Base-by-base conservation (phyloP, 2,113 vertebrate genomes). In the Butorides virescens region DNA sequence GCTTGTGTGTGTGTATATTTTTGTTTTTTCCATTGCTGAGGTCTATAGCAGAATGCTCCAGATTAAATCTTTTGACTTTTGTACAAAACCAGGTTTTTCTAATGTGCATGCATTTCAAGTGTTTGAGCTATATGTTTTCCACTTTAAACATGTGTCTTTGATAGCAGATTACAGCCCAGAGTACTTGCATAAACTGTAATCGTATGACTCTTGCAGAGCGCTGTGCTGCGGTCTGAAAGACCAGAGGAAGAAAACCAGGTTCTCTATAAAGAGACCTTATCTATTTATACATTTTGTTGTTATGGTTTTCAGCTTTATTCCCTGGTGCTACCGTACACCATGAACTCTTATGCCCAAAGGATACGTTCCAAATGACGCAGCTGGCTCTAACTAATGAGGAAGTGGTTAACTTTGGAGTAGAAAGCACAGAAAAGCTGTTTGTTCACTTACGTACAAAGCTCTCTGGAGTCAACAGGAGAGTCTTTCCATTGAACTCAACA, bases 201-300 rank as follows among this genome's bases (percentile, higher is more conserved):
- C 9, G 9, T 55, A 0, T 6, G 26, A 3, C 59, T 80, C 10
- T 49, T 2, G 4, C 49, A 11, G 84, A 81, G 80, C 39, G 15
- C 83, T 47, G 32, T 39, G 90, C 74, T 77, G 74, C 15, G 42
- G 2, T 39, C 61, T 75, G 79, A 88, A 56, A 37, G 39, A 30
- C 55, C 32, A 47, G 39, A 67, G 79, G 30, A 74, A 21, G 73
- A 93, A 82, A 88, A 50, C 32, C 70, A 82, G 62, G 66, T 76
- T 89, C 34, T 63, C 59, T 47, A 0, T 46, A 52, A 16, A 66
- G 73, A 81, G 73, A 42, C 72, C 47, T 37, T 78, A n/a, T 68
- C 92, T 96, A 79, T 96, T 92, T 95, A 70, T 95, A 70, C 53
- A 46, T 75, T 52, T 65, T 59, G 56, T 89, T 87, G 83, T 97